Percentiles rank a stretch among this genome's conserved stretches.
These are phyloP conservation scores for Poeciliopsis gracilis DNA, from an alignment of 2,797 vertebrate species.

Conservation along the genomic window DNA sequence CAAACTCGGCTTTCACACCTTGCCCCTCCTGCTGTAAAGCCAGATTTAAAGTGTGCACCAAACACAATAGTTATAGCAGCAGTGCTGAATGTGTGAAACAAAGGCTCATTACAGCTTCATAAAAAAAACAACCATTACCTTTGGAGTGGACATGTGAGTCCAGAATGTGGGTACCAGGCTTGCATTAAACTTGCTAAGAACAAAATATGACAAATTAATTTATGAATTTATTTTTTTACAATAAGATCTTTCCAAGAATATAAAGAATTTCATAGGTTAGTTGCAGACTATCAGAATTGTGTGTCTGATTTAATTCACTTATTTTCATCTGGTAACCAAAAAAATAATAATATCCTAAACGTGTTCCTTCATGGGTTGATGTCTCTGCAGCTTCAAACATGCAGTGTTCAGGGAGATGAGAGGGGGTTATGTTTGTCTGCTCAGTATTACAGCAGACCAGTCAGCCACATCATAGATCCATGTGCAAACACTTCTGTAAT, in stretches of 20 bases:
- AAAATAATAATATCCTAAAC: constrained; percentile 7
- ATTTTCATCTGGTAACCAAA: background rate
- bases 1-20: constrained; percentile 44
- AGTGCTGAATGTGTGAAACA: constrained; percentile 17
- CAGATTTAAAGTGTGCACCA: constrained; percentile 39
- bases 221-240: no score
- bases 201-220: background rate
- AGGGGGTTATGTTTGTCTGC: constrained; percentile 48
- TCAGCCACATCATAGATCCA: constrained; percentile 59
- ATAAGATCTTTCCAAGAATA: background rate
- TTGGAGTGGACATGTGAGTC: constrained; percentile 2
- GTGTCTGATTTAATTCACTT: background rate
- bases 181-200: background rate
- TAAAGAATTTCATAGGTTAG: background rate
- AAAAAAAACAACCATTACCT: constrained; percentile 26
- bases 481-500: constrained; percentile 71
- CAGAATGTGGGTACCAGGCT: background rate
- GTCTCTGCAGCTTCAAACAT: constrained; percentile 43
- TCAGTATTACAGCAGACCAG: constrained; percentile 64
- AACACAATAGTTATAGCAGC: constrained; percentile 34
- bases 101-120: constrained; percentile 17
- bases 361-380: constrained; percentile 22
- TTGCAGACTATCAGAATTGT: background rate
- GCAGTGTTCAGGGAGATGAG: constrained; percentile 50
- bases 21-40: constrained; percentile 47